phyloP scores from a whole-genome alignment of 2,797 vertebrate species.

The Argya squamiceps region DNA sequence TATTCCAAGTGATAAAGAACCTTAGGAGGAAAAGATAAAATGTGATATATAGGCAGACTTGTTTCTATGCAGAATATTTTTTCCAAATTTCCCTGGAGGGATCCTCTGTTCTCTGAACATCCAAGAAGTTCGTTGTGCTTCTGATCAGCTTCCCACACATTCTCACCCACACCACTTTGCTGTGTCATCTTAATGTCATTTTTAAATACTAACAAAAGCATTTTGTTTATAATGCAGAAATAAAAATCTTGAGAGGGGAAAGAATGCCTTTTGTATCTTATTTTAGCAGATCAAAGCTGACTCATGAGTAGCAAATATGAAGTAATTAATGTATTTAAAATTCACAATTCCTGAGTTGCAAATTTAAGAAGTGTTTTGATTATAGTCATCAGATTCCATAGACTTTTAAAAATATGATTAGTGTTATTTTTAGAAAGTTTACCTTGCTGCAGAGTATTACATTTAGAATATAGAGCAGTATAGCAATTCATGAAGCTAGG shows the following conservation, averaged over 20 bases:
- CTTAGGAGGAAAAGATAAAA: neutral
- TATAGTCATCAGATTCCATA: neutral
- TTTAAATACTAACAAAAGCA: slow-evolving; percentile 53
- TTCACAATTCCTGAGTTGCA: neutral
- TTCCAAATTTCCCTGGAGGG: slow-evolving; percentile 13
- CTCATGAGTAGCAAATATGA: slow-evolving; percentile 5
- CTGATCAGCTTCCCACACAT: slow-evolving; percentile 49
- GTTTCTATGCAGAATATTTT: neutral
- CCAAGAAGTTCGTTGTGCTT: slow-evolving; percentile 33
- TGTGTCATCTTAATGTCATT: slow-evolving; percentile 60
- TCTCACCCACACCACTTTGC: slow-evolving; percentile 50
- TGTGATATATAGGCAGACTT: neutral
- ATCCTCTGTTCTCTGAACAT: slow-evolving; percentile 20
- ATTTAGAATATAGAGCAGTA: neutral
- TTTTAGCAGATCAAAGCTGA: slow-evolving; percentile 26
- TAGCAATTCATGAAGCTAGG: neutral
- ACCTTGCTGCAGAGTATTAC: neutral
- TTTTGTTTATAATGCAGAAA: slow-evolving; percentile 51
- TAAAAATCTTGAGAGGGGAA: slow-evolving; percentile 20
- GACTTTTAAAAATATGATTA: neutral
- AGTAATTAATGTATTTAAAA: slow-evolving; percentile 2
- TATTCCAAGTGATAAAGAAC: neutral
- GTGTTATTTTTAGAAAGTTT: neutral
- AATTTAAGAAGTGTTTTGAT: neutral
- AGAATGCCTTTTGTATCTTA: slow-evolving; percentile 4